phyloP scores from a whole-genome alignment of 2,888 invertebrate genomes.

The Hipparchia sbordonii region DNA sequence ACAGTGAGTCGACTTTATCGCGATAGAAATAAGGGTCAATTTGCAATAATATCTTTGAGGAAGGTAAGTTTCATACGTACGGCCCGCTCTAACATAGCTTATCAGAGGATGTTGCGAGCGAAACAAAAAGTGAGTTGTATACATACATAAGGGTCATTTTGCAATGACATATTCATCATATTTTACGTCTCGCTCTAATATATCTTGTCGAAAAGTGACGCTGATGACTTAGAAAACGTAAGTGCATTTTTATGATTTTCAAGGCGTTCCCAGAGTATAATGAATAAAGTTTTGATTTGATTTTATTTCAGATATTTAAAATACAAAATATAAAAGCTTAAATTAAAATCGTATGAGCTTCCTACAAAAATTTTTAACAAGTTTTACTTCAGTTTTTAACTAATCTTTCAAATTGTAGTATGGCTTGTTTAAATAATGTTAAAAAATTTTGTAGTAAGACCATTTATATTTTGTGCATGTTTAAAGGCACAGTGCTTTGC shows the following conservation, averaged over 20 bases:
- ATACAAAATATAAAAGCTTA: not conserved
- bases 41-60: constrained; percentile 3
- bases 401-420: too few relatives aligned
- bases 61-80: not conserved
- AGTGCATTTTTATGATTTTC: not conserved
- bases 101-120: too few relatives aligned
- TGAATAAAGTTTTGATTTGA: not conserved
- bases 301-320: not conserved
- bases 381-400: too few relatives aligned
- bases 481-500: constrained; percentile 52
- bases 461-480: constrained; percentile 37
- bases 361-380: too few relatives aligned
- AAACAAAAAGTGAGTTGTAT: not conserved
- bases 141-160: constrained; percentile 2
- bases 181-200: not conserved
- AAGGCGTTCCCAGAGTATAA: constrained; percentile 6
- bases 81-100: not conserved
- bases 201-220: not conserved
- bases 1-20: constrained; percentile 59
- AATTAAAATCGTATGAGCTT: not conserved
- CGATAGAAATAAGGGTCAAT: constrained; percentile 25
- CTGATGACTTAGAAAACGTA: not conserved
- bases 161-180: not conserved
- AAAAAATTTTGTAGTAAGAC: too few relatives aligned
- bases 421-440: too few relatives aligned